phyloP scores from a whole-genome alignment of 1,140 invertebrate species.

The Pseudomyrmex pallidus region DNA sequence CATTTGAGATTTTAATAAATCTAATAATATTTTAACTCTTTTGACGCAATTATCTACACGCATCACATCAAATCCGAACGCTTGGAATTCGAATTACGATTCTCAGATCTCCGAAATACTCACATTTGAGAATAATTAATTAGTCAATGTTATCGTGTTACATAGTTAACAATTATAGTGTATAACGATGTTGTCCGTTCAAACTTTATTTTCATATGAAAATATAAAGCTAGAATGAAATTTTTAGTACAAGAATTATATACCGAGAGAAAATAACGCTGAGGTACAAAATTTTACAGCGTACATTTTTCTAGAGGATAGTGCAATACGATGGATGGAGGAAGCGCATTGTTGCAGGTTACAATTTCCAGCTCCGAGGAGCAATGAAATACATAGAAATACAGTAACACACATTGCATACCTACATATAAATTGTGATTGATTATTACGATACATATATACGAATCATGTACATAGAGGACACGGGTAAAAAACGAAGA shows the following conservation, averaged over 20 bases:
- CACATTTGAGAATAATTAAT: background rate
- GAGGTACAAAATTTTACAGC: no score
- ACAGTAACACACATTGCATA: slow-evolving; percentile 24
- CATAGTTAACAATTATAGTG: slow-evolving; percentile 40
- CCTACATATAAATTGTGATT: slow-evolving; percentile 12
- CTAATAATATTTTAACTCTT: slow-evolving; percentile 43
- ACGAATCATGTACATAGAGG: slow-evolving; percentile 24
- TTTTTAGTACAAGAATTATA: background rate
- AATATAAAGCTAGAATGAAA: slow-evolving; percentile 31
- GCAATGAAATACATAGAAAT: background rate
- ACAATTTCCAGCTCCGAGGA: slow-evolving; percentile 30
- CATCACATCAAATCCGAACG: slow-evolving; percentile 19
- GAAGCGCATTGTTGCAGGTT: background rate
- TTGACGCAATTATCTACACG: slow-evolving; percentile 1
- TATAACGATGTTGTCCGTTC: slow-evolving; percentile 56
- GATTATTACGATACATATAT: slow-evolving; percentile 38
- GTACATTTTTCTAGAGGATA: slow-evolving; percentile 47
- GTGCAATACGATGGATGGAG: slow-evolving; percentile 14
- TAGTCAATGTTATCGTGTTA: slow-evolving; percentile 41
- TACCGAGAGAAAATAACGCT: no score
- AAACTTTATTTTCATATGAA: slow-evolving; percentile 57
- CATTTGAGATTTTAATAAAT: slow-evolving; percentile 30
- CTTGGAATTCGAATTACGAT: background rate
- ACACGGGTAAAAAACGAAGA: slow-evolving; percentile 1
- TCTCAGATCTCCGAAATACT: slow-evolving; percentile 50